phyloP scores from a whole-genome alignment of 2,797 vertebrate species.

The Clarias fuscus region DNA sequence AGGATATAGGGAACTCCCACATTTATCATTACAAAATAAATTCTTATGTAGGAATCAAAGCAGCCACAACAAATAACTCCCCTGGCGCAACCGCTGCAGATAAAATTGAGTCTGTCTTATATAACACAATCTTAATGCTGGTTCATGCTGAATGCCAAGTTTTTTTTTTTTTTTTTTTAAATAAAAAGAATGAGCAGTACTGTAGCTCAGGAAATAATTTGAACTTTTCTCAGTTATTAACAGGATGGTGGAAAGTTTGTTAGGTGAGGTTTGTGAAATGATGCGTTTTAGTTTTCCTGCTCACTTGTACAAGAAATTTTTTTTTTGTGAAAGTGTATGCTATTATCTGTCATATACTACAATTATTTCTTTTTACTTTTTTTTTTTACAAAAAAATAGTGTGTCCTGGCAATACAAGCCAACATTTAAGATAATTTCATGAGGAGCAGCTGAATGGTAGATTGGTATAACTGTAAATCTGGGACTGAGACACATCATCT shows the following conservation, averaged over 20 bases:
- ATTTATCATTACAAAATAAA: constrained; percentile 57
- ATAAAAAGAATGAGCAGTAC: neutral
- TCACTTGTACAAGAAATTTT: neutral
- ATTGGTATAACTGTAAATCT: constrained; percentile 51
- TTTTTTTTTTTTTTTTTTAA: too few relatives aligned
- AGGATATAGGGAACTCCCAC: constrained; percentile 52
- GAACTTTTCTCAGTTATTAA: constrained; percentile 24
- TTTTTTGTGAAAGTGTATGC: neutral
- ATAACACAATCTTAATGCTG: constrained; percentile 21
- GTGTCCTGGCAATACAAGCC: constrained; percentile 39
- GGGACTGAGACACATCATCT: constrained; percentile 38
- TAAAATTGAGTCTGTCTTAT: constrained; percentile 23
- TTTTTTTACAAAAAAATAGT: constrained; percentile 10
- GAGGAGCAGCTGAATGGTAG: constrained; percentile 34
- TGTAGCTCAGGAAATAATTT: neutral
- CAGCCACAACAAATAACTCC: constrained; percentile 21
- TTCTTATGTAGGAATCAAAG: constrained; percentile 46
- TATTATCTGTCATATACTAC: neutral
- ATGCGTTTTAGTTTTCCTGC: neutral
- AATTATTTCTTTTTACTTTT: neutral
- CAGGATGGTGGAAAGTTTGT: constrained; percentile 18
- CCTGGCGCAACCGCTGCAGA: constrained; percentile 24
- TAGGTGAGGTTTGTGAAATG: constrained; percentile 3
- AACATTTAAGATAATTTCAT: constrained; percentile 54
- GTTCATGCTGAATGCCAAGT: constrained; percentile 15